Evolutionary conservation across 2,113 vertebrate genomes (phyloP).

Genomic region (Eonycteris spelaea): DNA sequence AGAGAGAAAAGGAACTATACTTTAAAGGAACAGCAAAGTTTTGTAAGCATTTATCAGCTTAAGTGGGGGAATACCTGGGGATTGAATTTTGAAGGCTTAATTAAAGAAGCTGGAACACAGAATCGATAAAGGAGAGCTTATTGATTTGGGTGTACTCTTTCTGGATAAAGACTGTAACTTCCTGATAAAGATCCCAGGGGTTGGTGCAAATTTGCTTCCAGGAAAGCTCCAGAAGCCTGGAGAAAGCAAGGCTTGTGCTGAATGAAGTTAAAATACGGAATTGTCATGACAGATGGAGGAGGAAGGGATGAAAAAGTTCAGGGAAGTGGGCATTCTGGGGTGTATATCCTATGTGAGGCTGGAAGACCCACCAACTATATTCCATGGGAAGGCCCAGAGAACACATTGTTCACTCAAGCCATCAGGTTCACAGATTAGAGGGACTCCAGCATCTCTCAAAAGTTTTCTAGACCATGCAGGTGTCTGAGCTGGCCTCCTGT

Average conservation of each 20-base stretch:
- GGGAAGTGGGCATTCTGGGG: background rate
- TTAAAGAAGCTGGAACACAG: background rate
- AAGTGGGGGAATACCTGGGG: background rate
- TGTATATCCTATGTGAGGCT: background rate
- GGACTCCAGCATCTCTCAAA: background rate
- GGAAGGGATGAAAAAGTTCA: background rate
- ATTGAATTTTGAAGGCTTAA: background rate
- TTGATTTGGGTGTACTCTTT: background rate
- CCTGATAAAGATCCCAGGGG: background rate
- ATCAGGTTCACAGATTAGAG: background rate
- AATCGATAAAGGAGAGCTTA: background rate
- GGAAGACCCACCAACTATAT: background rate
- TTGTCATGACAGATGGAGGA: background rate
- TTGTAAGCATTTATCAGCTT: background rate
- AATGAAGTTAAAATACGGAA: background rate
- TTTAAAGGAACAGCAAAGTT: background rate
- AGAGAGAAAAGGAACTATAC: background rate
- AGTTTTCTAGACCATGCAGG: background rate
- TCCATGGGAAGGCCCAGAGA: background rate
- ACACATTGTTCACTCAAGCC: background rate
- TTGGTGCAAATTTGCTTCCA: background rate
- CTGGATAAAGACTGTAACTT: background rate
- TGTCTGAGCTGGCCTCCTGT: background rate
- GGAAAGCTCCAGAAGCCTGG: background rate
- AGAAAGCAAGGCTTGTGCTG: background rate